phyloP scores from a whole-genome alignment of 2,888 invertebrate genomes.

The Diaperis boleti region DNA sequence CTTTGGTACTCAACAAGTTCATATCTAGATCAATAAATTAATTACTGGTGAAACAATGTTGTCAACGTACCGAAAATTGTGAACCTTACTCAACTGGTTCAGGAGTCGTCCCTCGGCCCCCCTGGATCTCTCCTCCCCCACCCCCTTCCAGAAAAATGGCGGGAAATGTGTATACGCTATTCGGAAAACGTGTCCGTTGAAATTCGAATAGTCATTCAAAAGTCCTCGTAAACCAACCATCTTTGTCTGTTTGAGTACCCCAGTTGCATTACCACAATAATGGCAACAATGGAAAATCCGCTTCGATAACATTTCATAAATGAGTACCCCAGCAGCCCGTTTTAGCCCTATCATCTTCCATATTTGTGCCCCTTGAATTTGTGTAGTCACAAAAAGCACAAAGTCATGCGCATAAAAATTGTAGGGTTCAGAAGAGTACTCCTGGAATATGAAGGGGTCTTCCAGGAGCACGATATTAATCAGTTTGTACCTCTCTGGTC shows the following conservation, averaged over 20 bases:
- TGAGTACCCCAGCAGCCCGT: constrained; percentile 22
- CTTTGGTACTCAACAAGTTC: constrained; percentile 37
- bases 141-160: constrained; percentile 41
- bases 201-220: constrained; percentile 39
- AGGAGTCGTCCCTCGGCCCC: constrained; percentile 4
- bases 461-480: constrained; percentile 35
- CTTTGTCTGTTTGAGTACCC: constrained; percentile 2
- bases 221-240: constrained; percentile 7
- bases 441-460: constrained; percentile 26
- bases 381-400: constrained; percentile 15
- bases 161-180: constrained; percentile 40
- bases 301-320: constrained; percentile 1
- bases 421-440: constrained; percentile 16
- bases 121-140: neutral
- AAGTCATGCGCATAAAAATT: constrained; percentile 28
- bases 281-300: constrained; percentile 33
- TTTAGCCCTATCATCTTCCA: constrained; percentile 33
- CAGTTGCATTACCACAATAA: constrained; percentile 36
- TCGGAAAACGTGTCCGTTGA: constrained; percentile 40
- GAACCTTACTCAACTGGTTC: constrained; percentile 1
- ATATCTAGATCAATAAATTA: constrained; percentile 10
- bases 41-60: neutral
- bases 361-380: constrained; percentile 2
- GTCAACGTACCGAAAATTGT: constrained; percentile 36
- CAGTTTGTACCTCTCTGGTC: constrained; percentile 27